Base-by-base conservation (phyloP, 1,140 invertebrate species). In the Drosophila sechellia region DNA sequence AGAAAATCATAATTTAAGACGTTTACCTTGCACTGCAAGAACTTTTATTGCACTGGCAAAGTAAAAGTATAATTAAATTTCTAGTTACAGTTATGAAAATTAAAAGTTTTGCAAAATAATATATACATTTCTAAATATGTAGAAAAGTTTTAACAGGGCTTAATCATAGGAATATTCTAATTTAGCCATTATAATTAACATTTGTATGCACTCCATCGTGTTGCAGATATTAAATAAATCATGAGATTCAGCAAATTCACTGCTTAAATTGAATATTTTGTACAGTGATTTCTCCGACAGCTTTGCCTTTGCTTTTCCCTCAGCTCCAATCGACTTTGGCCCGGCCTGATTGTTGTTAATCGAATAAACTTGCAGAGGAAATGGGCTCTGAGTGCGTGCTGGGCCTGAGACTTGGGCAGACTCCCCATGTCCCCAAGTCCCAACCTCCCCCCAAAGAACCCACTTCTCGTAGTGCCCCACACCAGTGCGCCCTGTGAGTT, bases 281-380 rank as follows among this genome's bases (percentile, higher is more conserved):
- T 15, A 0, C 49, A 50, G 45, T 64, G 27, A 22, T 34, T n/a
- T 22, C 43, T 54, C 11, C 5, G 11, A 35, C 40, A 45, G 34
- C 25, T 25, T 11, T 42, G 43, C 40, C 48, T 68, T 55, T 68
- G 34, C 60, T 54, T 55, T 55, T 46, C 40, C 34, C 63, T 48
- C 40, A 53, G 69, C 66, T 69, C 59, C 50, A 70, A 68, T 70
- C 66, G 64, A 70, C 64, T 70, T 70, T 69, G 66, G 66, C 25
- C 45, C 40, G 59, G 59, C 52, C 76, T 71, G 76, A 68, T 84
- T 80, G 63, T 75, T 64, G 81, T 81, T 86, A 86, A 86, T 86
- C 81, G 81, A 86, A 86, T 86, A 80, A 86, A 86, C 73, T 86
- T 81, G 74, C 81, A 74, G 43, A 85, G 81, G 77, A 85, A 80